These are phyloP conservation scores for Cremastobaeus sp. DNA, from an alignment of 2,888 invertebrate species.

Conservation along the genomic window DNA sequence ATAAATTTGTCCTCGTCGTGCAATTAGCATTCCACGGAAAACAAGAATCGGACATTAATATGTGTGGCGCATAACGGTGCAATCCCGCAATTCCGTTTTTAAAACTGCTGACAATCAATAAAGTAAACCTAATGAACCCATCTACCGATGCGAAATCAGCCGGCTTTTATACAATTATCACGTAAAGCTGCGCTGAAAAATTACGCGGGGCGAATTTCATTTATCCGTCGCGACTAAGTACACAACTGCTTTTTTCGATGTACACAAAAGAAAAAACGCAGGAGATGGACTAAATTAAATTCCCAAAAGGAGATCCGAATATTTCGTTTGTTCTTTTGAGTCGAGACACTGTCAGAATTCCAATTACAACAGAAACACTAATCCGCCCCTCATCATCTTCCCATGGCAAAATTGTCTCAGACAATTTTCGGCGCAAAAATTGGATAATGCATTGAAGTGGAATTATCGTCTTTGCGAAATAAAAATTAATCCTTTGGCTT, in stretches of 20 bases:
- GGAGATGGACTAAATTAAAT: constrained; percentile 26
- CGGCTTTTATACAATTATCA: too few relatives aligned
- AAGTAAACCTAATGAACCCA: too few relatives aligned
- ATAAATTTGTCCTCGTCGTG: constrained; percentile 11
- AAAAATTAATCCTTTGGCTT: too few relatives aligned
- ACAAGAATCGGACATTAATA: constrained; percentile 27
- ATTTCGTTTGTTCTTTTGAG: constrained; percentile 19
- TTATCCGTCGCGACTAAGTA: too few relatives aligned
- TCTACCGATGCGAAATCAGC: too few relatives aligned
- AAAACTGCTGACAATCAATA: too few relatives aligned
- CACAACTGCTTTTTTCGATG: too few relatives aligned
- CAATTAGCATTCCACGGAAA: constrained; percentile 28
- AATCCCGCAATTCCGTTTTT: constrained; percentile 1
- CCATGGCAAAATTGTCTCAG: constrained; percentile 33
- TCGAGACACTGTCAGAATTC: constrained; percentile 25
- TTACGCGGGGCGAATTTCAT: too few relatives aligned
- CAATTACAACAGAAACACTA: constrained; percentile 39
- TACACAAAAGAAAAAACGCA: constrained; percentile 13
- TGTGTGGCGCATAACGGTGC: constrained; percentile 10
- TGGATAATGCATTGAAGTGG: constrained; percentile 20
- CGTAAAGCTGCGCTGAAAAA: too few relatives aligned
- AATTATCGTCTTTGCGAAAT: too few relatives aligned
- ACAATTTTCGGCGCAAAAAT: constrained; percentile 20
- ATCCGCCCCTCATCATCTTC: constrained; percentile 44
- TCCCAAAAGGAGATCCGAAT: constrained; percentile 23